These are phyloP conservation scores for Lophius piscatorius DNA, from an alignment of 2,113 vertebrate genomes.

Conservation along the genomic window DNA sequence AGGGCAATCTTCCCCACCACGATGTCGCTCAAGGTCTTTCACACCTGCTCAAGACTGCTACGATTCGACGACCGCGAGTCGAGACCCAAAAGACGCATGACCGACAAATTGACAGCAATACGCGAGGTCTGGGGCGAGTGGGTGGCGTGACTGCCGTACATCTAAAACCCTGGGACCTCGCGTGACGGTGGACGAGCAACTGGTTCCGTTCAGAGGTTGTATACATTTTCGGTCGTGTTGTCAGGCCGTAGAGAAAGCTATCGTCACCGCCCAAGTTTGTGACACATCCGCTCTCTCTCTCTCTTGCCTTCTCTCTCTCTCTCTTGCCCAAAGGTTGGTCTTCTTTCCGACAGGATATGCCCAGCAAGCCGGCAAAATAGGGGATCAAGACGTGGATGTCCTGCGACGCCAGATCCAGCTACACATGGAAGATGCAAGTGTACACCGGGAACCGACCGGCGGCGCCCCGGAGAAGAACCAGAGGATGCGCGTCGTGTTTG, in stretches of 20 bases:
- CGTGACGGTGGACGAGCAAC: slow-evolving; percentile 22
- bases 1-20: too few relatives aligned
- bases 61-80: slow-evolving; percentile 4
- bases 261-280: too few relatives aligned
- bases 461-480: not conserved
- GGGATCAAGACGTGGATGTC: too few relatives aligned
- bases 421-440: not conserved
- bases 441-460: not conserved
- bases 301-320: too few relatives aligned
- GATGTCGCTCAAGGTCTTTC: slow-evolving; percentile 14
- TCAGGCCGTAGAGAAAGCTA: too few relatives aligned
- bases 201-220: slow-evolving; percentile 22
- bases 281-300: too few relatives aligned
- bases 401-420: not conserved
- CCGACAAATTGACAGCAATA: slow-evolving; percentile 5
- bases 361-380: too few relatives aligned
- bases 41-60: not conserved
- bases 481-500: not conserved
- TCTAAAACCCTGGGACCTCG: slow-evolving; percentile 15
- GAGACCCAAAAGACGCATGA: not conserved
- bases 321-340: too few relatives aligned
- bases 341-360: too few relatives aligned
- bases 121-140: slow-evolving; percentile 13
- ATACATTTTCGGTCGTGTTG: too few relatives aligned
- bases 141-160: not conserved